phyloP scores from a whole-genome alignment of 2,888 invertebrate genomes.

The Thumatha senex region DNA sequence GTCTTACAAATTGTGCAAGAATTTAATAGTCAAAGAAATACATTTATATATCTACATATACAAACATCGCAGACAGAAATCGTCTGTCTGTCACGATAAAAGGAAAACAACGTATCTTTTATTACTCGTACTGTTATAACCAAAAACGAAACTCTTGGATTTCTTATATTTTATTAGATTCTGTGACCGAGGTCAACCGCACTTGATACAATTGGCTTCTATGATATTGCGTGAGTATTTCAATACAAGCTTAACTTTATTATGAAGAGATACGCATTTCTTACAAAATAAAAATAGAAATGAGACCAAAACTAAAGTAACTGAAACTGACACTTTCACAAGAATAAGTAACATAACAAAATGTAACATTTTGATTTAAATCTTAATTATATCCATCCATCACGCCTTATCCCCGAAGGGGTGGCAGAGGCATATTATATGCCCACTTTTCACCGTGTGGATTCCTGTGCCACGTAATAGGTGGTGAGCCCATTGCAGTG shows the following conservation, averaged over 20 bases:
- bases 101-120: constrained; percentile 6
- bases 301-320: not conserved
- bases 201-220: constrained; percentile 15
- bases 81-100: constrained; percentile 5
- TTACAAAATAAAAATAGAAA: not conserved
- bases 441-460: too few relatives aligned
- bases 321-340: too few relatives aligned
- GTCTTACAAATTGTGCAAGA: constrained; percentile 1
- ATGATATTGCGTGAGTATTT: constrained; percentile 28
- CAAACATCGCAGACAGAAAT: constrained; percentile 1
- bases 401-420: too few relatives aligned
- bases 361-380: too few relatives aligned
- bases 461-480: too few relatives aligned
- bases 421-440: too few relatives aligned
- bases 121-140: constrained; percentile 3
- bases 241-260: constrained; percentile 22
- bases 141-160: constrained; percentile 9
- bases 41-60: not conserved
- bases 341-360: too few relatives aligned
- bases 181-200: constrained; percentile 14
- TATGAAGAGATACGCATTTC: constrained; percentile 4
- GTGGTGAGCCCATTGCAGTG: too few relatives aligned
- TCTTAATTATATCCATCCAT: too few relatives aligned
- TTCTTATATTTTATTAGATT: constrained; percentile 10
- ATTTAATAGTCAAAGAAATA: not conserved